Evolutionary conservation across 2,797 vertebrate species (phyloP), one percentile per base, ranked within the genome.

Genomic region (Parambassis ranga): DNA sequence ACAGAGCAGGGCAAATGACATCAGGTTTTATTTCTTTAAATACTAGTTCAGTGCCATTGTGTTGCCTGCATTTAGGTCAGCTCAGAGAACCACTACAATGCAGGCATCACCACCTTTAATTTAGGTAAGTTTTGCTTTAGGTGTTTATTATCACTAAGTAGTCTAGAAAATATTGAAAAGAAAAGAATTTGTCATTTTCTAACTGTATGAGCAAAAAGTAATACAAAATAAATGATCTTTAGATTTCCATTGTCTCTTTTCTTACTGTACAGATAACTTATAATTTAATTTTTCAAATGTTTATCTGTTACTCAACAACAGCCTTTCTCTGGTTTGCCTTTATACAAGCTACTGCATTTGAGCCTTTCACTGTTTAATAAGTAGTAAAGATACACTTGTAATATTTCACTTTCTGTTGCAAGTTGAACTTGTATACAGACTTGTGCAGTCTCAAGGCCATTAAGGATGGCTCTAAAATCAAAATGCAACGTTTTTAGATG

Each of bases 201-300:
- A 77, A 75, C 82, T 86, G 76, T 82, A 79, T 84, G 70, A 81
- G 65, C 58, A 58, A 84, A 72, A 82, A 81, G 61, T 81, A 81
- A 85, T 82, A 81, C 65, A 79, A 79, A 90, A 85, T 87, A 87
- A 87, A 88, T 46, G 50, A 69, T 77, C 35, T 77, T 82, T 88
- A 86, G 87, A 83, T 81, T 86, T 80, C 52, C 15, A 38, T 23
- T 24, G 14, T 28, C 10, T 69, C 43, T 70, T 10, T 52, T 14
- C 32, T 44, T 50, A n/a, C 2, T 10, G 9, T 31, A 49, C 14
- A 16, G 10, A 33, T 13, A 9, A 15, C 26, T 7, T 56, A 39
- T 23, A n/a, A 10, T 26, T 26, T n/a, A n/a, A n/a, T n/a, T n/a
- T n/a, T n/a, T n/a, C n/a, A n/a, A n/a, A n/a, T n/a, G n/a, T n/a